These are phyloP conservation scores for Clytia hemisphaerica DNA, from an alignment of 30 jellyfish, hydroid and myxozoan genomes.

Conservation along the genomic window DNA sequence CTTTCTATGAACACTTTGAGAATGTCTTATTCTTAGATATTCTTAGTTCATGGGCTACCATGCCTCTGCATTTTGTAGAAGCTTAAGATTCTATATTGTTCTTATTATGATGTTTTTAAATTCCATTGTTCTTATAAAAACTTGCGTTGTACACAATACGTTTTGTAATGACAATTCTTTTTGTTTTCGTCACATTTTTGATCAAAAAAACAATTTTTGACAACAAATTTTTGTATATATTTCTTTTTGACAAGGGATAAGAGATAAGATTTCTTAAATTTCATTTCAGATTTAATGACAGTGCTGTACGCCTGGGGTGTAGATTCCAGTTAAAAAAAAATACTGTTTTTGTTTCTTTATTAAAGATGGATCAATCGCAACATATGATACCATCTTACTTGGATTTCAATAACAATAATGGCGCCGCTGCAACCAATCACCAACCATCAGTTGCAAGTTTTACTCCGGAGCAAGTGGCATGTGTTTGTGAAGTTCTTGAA, in stretches of 20 bases:
- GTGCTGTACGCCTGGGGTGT: neutral
- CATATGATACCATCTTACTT: neutral
- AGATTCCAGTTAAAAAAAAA: neutral
- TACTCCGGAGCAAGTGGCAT: constrained; percentile 94
- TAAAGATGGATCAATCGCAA: too few relatives aligned
- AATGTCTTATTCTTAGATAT: too few relatives aligned
- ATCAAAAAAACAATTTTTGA: neutral
- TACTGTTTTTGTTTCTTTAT: too few relatives aligned
- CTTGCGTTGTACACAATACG: too few relatives aligned
- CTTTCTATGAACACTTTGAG: too few relatives aligned
- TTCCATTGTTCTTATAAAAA: too few relatives aligned
- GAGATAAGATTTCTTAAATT: neutral
- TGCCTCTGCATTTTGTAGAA: too few relatives aligned
- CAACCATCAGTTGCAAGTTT: constrained; percentile 27
- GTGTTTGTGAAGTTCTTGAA: constrained; percentile 86
- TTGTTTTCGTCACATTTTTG: neutral
- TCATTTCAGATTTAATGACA: neutral
- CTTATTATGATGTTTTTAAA: too few relatives aligned
- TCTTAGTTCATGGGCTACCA: too few relatives aligned
- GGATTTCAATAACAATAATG: neutral
- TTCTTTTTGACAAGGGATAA: neutral
- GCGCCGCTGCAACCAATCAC: too few relatives aligned
- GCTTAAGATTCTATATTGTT: too few relatives aligned
- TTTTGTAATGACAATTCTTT: too few relatives aligned
- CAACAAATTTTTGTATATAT: neutral